Evolutionary conservation across 2,888 invertebrate species (phyloP).

Genomic region (Cenopis cana): DNA sequence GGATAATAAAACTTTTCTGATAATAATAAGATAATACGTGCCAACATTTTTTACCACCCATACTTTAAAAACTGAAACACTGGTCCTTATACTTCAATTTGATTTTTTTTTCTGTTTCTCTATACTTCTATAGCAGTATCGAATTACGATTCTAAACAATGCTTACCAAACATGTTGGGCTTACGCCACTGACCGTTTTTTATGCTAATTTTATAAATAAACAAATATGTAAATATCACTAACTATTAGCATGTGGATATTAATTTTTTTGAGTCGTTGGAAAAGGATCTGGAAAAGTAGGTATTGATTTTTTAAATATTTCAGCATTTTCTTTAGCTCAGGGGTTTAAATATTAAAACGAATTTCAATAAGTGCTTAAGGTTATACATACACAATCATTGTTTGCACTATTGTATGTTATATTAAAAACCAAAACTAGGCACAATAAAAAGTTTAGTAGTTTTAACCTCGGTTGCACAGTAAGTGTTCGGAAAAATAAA

Average conservation of each 20-base stretch:
- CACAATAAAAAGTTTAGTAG: too few relatives aligned
- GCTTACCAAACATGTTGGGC: constrained; percentile 2
- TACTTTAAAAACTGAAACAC: too few relatives aligned
- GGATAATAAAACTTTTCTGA: too few relatives aligned
- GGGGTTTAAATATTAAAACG: not conserved
- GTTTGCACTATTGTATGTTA: not conserved
- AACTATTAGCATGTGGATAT: constrained; percentile 1
- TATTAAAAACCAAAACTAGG: not conserved
- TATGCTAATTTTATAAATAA: constrained; percentile 6
- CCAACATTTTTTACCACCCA: too few relatives aligned
- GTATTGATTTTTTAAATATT: not conserved
- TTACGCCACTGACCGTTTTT: constrained; percentile 9
- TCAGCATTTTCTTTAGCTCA: not conserved
- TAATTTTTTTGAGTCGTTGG: not conserved
- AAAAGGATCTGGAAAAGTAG: constrained; percentile 3
- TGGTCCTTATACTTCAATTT: too few relatives aligned
- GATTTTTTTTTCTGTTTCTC: not conserved
- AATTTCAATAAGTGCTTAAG: not conserved
- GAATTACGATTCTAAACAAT: constrained; percentile 9
- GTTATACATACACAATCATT: not conserved
- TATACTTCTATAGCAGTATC: not conserved
- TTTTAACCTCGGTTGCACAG: too few relatives aligned
- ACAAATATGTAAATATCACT: constrained; percentile 1
- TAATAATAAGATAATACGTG: too few relatives aligned
- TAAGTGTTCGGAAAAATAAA: too few relatives aligned